phyloP scores from a whole-genome alignment of 2,113 vertebrate genomes.

The Vanacampus margaritifer region DNA sequence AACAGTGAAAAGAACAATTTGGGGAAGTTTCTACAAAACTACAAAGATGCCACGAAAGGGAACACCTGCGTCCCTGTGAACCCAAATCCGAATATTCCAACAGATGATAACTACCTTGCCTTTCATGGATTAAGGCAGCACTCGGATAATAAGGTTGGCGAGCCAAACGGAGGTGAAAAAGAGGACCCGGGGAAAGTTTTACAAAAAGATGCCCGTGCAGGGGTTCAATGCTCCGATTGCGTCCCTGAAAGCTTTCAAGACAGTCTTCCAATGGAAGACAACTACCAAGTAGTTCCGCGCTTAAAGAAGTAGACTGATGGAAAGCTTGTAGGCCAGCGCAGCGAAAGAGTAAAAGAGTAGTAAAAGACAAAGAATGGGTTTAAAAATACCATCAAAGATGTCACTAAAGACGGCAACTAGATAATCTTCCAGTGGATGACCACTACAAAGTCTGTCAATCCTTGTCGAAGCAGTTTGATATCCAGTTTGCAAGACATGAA shows the following conservation, averaged over 20 bases:
- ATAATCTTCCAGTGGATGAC: conserved; percentile 14
- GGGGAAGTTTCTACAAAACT: not conserved
- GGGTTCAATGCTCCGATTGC: not conserved
- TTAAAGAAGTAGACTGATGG: not conserved
- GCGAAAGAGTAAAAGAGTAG: too few relatives aligned
- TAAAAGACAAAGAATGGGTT: not conserved
- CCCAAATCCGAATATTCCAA: not conserved
- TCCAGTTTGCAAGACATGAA: not conserved
- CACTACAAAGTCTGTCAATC: not conserved
- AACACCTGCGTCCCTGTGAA: not conserved
- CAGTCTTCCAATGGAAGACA: not conserved
- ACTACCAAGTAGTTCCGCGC: not conserved
- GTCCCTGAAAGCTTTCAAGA: not conserved
- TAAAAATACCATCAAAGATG: too few relatives aligned
- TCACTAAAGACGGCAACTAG: too few relatives aligned
- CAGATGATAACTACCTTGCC: not conserved
- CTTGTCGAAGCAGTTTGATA: not conserved
- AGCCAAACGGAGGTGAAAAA: not conserved
- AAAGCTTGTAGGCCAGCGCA: not conserved
- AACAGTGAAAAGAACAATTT: not conserved
- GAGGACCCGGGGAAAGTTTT: not conserved
- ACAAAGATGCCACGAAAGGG: not conserved
- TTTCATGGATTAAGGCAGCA: not conserved
- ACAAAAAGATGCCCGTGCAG: not conserved
- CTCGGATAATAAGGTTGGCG: not conserved